Evolutionary conservation across 2,797 vertebrate species (phyloP).

Genomic region (Gymnoscopelus microlampas): DNA sequence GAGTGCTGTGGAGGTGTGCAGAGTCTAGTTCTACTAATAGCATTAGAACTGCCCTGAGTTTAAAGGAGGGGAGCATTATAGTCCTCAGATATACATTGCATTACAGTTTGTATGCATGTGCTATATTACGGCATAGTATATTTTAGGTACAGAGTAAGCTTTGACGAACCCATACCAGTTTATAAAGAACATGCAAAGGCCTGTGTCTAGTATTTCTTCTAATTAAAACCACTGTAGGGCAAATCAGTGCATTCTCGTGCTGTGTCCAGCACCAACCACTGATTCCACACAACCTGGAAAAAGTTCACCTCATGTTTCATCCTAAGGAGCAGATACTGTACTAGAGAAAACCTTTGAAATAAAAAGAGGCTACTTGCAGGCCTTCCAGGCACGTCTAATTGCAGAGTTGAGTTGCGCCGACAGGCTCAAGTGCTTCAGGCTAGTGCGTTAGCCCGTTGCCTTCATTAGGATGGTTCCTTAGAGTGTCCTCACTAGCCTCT

Average conservation of each 20-base stretch:
- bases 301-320: too few relatives aligned
- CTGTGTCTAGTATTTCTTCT: too few relatives aligned
- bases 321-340: too few relatives aligned
- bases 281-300: slow-evolving; percentile 21
- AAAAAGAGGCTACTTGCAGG: slow-evolving; percentile 37
- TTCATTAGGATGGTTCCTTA: slow-evolving; percentile 65
- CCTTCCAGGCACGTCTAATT: slow-evolving; percentile 59
- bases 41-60: not conserved
- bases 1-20: slow-evolving; percentile 9
- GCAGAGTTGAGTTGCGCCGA: slow-evolving; percentile 53
- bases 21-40: not conserved
- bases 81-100: too few relatives aligned
- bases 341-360: slow-evolving; percentile 27
- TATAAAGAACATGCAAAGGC: too few relatives aligned
- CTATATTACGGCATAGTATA: too few relatives aligned
- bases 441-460: slow-evolving; percentile 53
- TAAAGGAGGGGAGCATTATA: too few relatives aligned
- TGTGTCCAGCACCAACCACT: slow-evolving; percentile 3
- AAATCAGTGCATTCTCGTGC: too few relatives aligned
- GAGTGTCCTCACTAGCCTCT: slow-evolving; percentile 61
- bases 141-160: too few relatives aligned
- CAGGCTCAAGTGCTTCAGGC: slow-evolving; percentile 52
- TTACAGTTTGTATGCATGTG: not conserved
- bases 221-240: too few relatives aligned
- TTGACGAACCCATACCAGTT: too few relatives aligned